Evolutionary conservation across 2,888 invertebrate species (phyloP).

Genomic region (Sinopyrophorus schimmeli): DNA sequence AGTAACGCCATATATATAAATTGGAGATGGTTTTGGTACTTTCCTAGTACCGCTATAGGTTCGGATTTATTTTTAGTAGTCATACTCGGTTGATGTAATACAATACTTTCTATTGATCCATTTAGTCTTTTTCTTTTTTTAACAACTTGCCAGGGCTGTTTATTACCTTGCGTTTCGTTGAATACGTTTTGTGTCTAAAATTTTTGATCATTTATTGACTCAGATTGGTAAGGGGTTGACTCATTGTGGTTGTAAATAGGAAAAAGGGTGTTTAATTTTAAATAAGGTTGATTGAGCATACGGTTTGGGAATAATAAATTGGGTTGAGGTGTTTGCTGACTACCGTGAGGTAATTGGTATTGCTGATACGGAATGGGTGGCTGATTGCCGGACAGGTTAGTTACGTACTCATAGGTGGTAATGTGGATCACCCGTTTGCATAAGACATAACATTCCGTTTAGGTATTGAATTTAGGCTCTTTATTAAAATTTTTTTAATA

Average conservation of each 20-base stretch:
- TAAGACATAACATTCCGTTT: slow-evolving; percentile 10
- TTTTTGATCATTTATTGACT: not conserved
- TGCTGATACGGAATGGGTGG: slow-evolving; percentile 1
- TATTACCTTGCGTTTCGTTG: not conserved
- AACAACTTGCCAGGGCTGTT: slow-evolving; percentile 6
- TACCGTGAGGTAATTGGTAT: slow-evolving; percentile 1
- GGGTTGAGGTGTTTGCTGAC: not conserved
- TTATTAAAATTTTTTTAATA: no score
- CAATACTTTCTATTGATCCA: slow-evolving; percentile 6
- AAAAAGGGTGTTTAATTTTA: not conserved
- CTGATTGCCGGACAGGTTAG: slow-evolving; percentile 4
- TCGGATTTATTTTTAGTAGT: slow-evolving; percentile 10
- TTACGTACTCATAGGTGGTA: slow-evolving; percentile 8
- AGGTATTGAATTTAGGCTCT: slow-evolving; percentile 4
- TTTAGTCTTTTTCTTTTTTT: slow-evolving; percentile 9
- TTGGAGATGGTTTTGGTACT: slow-evolving; percentile 6
- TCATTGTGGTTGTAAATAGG: not conserved
- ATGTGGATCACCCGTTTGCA: slow-evolving; percentile 7
- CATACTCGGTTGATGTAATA: not conserved
- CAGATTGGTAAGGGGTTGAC: not conserved
- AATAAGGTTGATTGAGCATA: not conserved
- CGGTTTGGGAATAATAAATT: not conserved
- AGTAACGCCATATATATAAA: slow-evolving; percentile 10
- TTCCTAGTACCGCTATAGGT: slow-evolving; percentile 1
- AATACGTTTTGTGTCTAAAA: not conserved